phyloP scores from a whole-genome alignment of 1,140 invertebrate species.

The Drosophila murphyi region DNA sequence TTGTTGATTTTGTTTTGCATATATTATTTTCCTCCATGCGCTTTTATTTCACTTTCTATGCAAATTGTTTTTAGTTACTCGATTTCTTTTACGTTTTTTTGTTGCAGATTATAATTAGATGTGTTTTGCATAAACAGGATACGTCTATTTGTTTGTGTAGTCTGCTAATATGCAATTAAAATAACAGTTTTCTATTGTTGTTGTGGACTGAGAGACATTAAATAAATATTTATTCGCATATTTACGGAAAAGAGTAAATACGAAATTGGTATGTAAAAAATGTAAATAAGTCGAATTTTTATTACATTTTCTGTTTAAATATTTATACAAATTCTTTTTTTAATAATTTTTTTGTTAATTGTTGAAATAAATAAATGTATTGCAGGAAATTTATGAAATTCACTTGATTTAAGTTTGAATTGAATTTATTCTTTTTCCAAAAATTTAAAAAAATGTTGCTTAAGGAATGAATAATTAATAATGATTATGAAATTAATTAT shows the following conservation, averaged over 20 bases:
- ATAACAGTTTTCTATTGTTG: conserved; percentile 1
- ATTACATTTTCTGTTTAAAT: not conserved
- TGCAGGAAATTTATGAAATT: too few species aligned
- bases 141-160: not conserved
- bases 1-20: conserved; percentile 79
- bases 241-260: not conserved
- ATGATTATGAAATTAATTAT: not conserved
- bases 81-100: conserved; percentile 16
- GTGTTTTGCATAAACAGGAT: not conserved
- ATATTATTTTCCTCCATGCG: conserved; percentile 52
- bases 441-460: too few species aligned
- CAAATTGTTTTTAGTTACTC: conserved; percentile 68
- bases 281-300: conserved; percentile 5
- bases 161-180: conserved; percentile 20
- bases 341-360: too few species aligned
- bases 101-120: conserved; percentile 16
- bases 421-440: too few species aligned
- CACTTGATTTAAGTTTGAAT: not conserved
- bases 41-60: conserved; percentile 64
- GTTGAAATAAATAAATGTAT: too few species aligned
- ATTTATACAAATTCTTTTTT: not conserved
- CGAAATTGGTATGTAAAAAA: not conserved
- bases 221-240: conserved; percentile 10
- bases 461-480: too few species aligned
- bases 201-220: not conserved